phyloP scores from a whole-genome alignment of 1,140 invertebrate species.

The Aphis gossypii region DNA sequence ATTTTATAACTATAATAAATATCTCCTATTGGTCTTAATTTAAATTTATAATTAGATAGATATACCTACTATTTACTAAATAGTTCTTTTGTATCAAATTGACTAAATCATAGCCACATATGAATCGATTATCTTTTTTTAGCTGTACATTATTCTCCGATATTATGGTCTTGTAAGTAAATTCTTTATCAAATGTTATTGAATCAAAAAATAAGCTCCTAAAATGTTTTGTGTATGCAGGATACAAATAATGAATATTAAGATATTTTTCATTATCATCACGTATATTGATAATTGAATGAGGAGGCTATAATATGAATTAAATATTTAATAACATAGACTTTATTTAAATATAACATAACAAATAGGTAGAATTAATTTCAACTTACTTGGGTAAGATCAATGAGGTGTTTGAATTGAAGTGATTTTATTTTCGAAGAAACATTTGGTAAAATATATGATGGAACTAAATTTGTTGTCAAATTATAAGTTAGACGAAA shows the following conservation, averaged over 20 bases:
- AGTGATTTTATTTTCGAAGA: constrained; percentile 38
- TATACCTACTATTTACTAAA: not conserved
- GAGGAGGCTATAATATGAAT: not conserved
- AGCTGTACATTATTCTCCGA: not conserved
- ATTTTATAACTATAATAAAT: not conserved
- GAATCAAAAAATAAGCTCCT: constrained; percentile 32
- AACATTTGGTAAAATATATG: not conserved
- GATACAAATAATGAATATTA: not conserved
- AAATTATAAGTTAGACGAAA: constrained; percentile 30
- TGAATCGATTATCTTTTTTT: not conserved
- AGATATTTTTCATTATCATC: constrained; percentile 24
- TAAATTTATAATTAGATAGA: not conserved
- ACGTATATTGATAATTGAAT: constrained; percentile 17
- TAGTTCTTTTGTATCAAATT: constrained; percentile 6
- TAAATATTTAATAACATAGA: not conserved
- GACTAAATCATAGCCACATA: not conserved
- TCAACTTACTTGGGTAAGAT: constrained; percentile 44
- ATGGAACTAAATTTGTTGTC: not conserved
- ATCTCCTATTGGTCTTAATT: not conserved
- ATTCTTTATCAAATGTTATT: not conserved
- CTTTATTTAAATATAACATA: not conserved
- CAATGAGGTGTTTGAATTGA: constrained; percentile 34
- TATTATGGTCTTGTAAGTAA: not conserved
- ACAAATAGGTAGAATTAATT: not conserved
- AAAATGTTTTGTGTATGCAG: not conserved